Conservation (phyloP, 92 coral and sea anemone species). For the Blastomussa wellsi region DNA sequence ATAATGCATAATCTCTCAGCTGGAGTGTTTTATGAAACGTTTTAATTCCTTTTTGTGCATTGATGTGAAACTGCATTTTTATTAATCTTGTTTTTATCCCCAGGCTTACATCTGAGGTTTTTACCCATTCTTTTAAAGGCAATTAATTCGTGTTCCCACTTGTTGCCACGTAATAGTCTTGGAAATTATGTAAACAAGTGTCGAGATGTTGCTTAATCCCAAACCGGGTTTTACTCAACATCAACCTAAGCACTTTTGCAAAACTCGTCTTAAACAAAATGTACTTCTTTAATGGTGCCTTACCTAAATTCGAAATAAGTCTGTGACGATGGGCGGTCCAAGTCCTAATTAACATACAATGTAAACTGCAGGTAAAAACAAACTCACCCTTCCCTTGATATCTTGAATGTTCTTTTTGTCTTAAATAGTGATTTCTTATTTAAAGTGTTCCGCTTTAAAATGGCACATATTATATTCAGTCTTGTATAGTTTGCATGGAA, state of each 20-base stretch:
- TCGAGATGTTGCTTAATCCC: neutral
- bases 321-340: neutral
- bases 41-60: constrained; percentile 7
- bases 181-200: neutral
- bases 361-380: neutral
- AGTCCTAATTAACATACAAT: neutral
- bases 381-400: neutral
- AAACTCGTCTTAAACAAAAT: too few relatives aligned
- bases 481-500: neutral
- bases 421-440: neutral
- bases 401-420: neutral
- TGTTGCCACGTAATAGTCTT: neutral
- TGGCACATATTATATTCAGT: neutral
- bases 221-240: neutral
- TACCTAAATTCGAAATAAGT: too few relatives aligned
- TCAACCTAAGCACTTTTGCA: too few relatives aligned
- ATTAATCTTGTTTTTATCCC: neutral
- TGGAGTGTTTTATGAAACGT: neutral
- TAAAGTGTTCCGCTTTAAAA: neutral
- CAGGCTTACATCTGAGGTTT: constrained; percentile 8
- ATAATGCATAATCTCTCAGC: neutral
- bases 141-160: neutral
- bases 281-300: too few relatives aligned
- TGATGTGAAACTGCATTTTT: neutral
- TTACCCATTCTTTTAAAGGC: neutral